Evolutionary conservation across 2,797 vertebrate species (phyloP), one percentile per base, ranked within the genome.

Genomic region (Alfaro cultratus): DNA sequence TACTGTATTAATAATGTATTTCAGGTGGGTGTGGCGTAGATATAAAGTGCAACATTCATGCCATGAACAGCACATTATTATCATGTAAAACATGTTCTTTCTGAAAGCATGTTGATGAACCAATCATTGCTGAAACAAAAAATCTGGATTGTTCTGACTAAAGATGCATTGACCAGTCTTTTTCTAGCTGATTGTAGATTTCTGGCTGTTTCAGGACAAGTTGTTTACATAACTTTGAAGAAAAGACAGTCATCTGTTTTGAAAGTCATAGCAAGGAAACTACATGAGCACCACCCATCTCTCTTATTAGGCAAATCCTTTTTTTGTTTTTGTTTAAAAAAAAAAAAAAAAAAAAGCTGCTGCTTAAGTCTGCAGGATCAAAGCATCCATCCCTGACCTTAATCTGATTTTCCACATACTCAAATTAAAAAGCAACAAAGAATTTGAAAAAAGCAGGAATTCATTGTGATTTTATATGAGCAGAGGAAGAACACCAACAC

Each of bases 41-140:
- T 23, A 51, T 51, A 53, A 53, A 49, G 53, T 57, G 74, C 4
- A 67, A 9, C 16, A 36, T 36, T 67, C 21, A 8, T 16, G 57
- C 31, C 15, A 57, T 16, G 43, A 76, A 16, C 15, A 18, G 60
- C 51, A 68, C 15, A 53, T 29, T 26, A 39, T 4, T 57, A 34
- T 57, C 31, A n/a, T 82, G 43, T 73, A 34, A 77, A 68, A 47
- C 53, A 8, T 51, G 10, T 86, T n/a, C 16, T 74, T 76, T 71
- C 41, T 73, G 0, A 46, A 39, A 73, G 3, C 31, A 39, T 64
- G 71, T 73, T 68, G n/a, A 7, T 55, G 23, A 29, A 1, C 41
- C 49, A 51, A 51, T 12, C 41, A 80, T 62, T 34, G 60, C 31
- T 62, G 60, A 85, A 72, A 46, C 49, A 49, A 21, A 74, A 57